A percentile compares a stretch with the other conserved stretches of the same genome.
Evolutionary conservation across 2,888 invertebrate genomes (phyloP).

Genomic region (Scelioninae gen. 2): DNA sequence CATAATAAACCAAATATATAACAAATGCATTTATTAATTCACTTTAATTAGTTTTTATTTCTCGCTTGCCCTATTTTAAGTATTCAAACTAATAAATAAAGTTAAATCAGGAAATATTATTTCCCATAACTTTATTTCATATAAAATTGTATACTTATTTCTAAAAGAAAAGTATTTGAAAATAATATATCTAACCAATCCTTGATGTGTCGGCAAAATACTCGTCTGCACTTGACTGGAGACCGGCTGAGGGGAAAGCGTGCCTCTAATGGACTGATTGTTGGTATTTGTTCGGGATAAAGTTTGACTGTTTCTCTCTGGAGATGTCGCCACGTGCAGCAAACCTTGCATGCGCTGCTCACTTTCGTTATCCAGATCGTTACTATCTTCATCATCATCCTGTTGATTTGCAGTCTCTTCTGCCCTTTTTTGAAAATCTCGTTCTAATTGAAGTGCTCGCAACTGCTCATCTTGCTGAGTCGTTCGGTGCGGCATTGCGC

Average conservation of each 20-base stretch:
- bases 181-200: slow-evolving; percentile 49
- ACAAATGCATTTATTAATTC: no score
- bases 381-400: slow-evolving; percentile 80
- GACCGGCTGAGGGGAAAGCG: slow-evolving; percentile 71
- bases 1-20: no score
- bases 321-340: slow-evolving; percentile 75
- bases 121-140: no score
- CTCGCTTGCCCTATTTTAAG: no score
- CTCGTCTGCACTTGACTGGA: slow-evolving; percentile 72
- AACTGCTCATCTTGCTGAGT: slow-evolving; percentile 91
- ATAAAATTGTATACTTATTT: no score
- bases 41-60: no score
- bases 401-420: slow-evolving; percentile 85
- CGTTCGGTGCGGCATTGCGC: slow-evolving; percentile 82
- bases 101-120: no score
- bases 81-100: no score
- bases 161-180: no score
- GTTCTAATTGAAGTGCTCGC: slow-evolving; percentile 91
- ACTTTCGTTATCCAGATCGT: slow-evolving; percentile 75
- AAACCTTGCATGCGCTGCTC: slow-evolving; percentile 77
- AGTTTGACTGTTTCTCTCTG: slow-evolving; percentile 68
- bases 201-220: slow-evolving; percentile 69
- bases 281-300: slow-evolving; percentile 64
- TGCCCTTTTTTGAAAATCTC: slow-evolving; percentile 94
- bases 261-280: slow-evolving; percentile 69